Evolutionary conservation across 2,113 vertebrate genomes (phyloP).

Genomic region (Dolichallabes microphthalmus): DNA sequence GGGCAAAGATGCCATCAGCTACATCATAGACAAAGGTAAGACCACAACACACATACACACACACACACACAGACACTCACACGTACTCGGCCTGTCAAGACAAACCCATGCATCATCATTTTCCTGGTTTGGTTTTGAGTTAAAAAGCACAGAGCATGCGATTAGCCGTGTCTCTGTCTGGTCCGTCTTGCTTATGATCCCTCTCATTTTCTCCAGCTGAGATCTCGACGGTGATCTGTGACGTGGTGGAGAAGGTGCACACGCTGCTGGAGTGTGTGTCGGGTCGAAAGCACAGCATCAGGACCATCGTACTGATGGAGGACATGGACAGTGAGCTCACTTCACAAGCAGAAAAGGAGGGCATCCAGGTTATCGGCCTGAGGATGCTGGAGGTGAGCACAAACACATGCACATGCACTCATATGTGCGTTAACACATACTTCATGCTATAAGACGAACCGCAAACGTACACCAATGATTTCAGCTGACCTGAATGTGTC

Average conservation of each 20-base stretch:
- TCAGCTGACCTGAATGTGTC: slow-evolving; percentile 31
- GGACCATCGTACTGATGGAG: slow-evolving; percentile 84
- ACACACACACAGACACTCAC: background rate
- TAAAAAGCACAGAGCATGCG: background rate
- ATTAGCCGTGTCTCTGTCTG: background rate
- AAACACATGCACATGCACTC: background rate
- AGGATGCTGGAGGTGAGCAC: slow-evolving; percentile 81
- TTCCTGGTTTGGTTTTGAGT: background rate
- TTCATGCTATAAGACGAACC: too few species aligned
- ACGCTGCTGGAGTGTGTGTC: slow-evolving; percentile 77
- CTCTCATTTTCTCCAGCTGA: slow-evolving; percentile 64
- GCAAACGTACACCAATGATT: too few species aligned
- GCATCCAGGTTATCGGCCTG: slow-evolving; percentile 81
- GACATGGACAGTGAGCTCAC: slow-evolving; percentile 76
- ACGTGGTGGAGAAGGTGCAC: slow-evolving; percentile 82
- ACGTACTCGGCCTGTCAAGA: background rate
- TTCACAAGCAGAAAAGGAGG: slow-evolving; percentile 74
- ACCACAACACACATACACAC: background rate
- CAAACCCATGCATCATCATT: background rate
- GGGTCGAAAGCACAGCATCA: slow-evolving; percentile 75
- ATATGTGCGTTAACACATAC: background rate
- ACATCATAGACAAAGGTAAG: slow-evolving; percentile 89
- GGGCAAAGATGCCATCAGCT: slow-evolving; percentile 83
- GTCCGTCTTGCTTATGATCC: background rate
- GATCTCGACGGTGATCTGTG: slow-evolving; percentile 87